These are phyloP conservation scores for Cyprinodon diabolis DNA, from an alignment of 2,797 vertebrate genomes.

Conservation along the genomic window DNA sequence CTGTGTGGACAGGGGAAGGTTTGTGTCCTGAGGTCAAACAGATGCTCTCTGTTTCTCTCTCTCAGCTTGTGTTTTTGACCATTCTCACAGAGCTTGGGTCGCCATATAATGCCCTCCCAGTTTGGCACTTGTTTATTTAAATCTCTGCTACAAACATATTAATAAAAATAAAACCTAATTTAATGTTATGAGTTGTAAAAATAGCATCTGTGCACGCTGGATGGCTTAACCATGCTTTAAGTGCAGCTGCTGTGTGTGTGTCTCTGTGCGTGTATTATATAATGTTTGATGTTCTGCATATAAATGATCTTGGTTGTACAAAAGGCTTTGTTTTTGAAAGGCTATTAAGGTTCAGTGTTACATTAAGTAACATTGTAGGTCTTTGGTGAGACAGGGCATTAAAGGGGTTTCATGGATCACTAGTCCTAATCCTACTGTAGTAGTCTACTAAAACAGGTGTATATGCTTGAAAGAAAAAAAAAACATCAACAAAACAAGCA, in stretches of 20 bases:
- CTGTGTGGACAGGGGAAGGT: not conserved
- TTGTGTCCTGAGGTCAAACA: slow-evolving; percentile 56
- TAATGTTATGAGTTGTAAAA: slow-evolving; percentile 40
- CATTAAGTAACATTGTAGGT: slow-evolving; percentile 20
- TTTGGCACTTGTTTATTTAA: slow-evolving; percentile 27
- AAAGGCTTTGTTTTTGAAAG: slow-evolving; percentile 71
- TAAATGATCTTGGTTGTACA: slow-evolving; percentile 72
- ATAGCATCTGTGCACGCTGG: slow-evolving; percentile 41
- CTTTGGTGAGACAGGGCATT: not conserved
- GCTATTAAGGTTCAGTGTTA: slow-evolving; percentile 29
- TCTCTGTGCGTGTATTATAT: slow-evolving; percentile 58
- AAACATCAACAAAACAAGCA: not conserved
- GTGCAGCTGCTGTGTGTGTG: slow-evolving; percentile 33
- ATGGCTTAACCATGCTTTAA: slow-evolving; percentile 33
- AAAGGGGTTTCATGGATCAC: slow-evolving; percentile 7
- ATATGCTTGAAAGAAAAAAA: not conserved
- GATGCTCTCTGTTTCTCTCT: slow-evolving; percentile 41
- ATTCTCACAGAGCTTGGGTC: slow-evolving; percentile 35
- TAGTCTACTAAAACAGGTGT: not conserved
- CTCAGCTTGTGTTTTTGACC: slow-evolving; percentile 28
- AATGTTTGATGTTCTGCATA: slow-evolving; percentile 73
- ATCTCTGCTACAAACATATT: not conserved
- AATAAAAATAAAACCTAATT: not conserved
- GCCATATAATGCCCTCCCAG: slow-evolving; percentile 50
- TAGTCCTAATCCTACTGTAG: not conserved